Evolutionary conservation across 2,113 vertebrate species (phyloP).

Genomic region (Nansenia antarctica): DNA sequence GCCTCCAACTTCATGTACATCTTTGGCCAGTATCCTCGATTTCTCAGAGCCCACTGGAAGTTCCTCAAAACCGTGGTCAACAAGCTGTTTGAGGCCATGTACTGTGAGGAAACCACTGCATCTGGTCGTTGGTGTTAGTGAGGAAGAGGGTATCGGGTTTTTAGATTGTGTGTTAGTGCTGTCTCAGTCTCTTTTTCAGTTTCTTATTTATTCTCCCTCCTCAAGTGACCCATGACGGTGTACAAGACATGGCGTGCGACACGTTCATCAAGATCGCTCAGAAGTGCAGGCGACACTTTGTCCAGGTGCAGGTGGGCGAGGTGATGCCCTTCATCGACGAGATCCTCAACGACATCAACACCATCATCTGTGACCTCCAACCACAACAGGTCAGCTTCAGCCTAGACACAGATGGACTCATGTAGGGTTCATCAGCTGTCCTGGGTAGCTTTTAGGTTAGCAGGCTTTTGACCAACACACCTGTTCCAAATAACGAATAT

Average conservation of each 20-base stretch:
- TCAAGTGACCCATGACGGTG: conserved; percentile 97
- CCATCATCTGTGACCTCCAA: conserved; percentile 98
- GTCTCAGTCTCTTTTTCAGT: neutral
- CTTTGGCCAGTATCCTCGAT: conserved; percentile 97
- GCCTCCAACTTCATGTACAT: conserved; percentile 99
- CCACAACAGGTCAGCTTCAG: conserved; percentile 99
- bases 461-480: no score
- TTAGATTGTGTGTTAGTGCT: neutral
- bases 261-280: conserved; percentile 99
- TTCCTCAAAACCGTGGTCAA: conserved; percentile 99
- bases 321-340: conserved; percentile 99
- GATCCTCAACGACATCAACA: conserved; percentile 99
- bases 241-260: conserved; percentile 99
- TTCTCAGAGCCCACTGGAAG: conserved; percentile 98
- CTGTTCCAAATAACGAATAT: no score
- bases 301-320: conserved; percentile 98
- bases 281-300: conserved; percentile 97
- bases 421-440: no score
- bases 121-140: neutral
- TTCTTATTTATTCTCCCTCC: neutral
- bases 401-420: no score
- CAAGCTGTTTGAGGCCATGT: conserved; percentile 99
- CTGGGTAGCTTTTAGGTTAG: no score
- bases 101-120: conserved; percentile 78
- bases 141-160: no score